Base-by-base conservation (phyloP, 1,140 invertebrate species). In the Rhopalosiphum maidis region DNA sequence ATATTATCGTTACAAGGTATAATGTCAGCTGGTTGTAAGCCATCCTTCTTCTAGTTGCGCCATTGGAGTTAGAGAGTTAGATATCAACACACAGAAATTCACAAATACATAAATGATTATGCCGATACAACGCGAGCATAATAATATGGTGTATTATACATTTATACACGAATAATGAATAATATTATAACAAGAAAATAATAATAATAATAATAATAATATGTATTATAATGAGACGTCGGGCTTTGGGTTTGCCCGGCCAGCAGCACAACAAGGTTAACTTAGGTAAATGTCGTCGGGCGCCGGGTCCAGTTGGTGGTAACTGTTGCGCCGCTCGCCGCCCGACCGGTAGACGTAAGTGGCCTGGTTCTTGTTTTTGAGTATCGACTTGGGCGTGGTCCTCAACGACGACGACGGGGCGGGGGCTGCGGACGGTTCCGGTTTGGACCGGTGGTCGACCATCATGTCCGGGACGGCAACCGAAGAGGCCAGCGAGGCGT, bases 351-450 rank as follows among this genome's bases (percentile, higher is more conserved):
- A 93, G 25, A 90, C 87, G 77, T 93, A 94, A 41, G 93, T 91
- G 30, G 82, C 54, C 23, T 93, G 85, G 43, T 93, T 95, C 94
- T 96, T 96, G 23, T 96, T 96, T 94, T 96, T 96, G 25, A 96
- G 94, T 91, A 96, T 96, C 22, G 95, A 95, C 94, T 96, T 95
- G 22, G 96, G 95, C 89, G 96, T 96, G 85, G 51, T 88, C 30
- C n/a, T 41, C 35, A 21, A 97, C 96, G 94, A 96, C 96, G 54
- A 37, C 60, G n/a, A 18, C 22, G 85, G 4, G n/a, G 60, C 2
- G 51, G 93, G 5, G 5, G 48, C 94, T 23, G 77, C 1, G 1
- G 46, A 18, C 1, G 68, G 82, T 85, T 92, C 46, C 82, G 77
- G 91, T 54, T 85, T 91, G 25, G 43, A 22, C 21, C 15, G 21